Evolutionary conservation across 2,888 invertebrate genomes (phyloP).

Genomic region (Neuroscelio doddi): DNA sequence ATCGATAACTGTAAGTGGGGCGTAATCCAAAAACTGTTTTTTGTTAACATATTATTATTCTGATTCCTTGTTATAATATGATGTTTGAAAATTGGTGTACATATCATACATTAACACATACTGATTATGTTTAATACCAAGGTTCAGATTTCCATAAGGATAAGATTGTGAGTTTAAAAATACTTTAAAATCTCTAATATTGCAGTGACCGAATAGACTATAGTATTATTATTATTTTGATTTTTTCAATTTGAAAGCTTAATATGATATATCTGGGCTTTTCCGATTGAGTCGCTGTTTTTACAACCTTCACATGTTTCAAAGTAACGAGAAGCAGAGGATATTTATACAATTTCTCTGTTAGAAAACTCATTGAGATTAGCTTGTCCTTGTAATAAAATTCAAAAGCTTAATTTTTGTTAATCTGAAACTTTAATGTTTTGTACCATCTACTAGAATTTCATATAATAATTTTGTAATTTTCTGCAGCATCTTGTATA

Average conservation of each 20-base stretch:
- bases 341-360: conserved; percentile 65
- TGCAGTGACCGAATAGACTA: conserved; percentile 43
- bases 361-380: conserved; percentile 55
- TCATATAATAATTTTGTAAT: too few species aligned
- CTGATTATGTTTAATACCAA: conserved; percentile 18
- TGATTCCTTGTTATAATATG: too few species aligned
- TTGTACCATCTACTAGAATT: too few species aligned
- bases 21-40: too few species aligned
- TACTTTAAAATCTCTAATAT: too few species aligned
- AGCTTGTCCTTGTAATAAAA: conserved; percentile 19
- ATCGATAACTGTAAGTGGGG: too few species aligned
- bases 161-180: conserved; percentile 63
- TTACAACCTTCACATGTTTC: conserved; percentile 58
- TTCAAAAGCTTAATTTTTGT: too few species aligned
- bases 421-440: too few species aligned
- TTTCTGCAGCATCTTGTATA: too few species aligned
- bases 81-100: too few species aligned
- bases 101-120: too few species aligned
- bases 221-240: conserved; percentile 45
- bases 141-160: conserved; percentile 54
- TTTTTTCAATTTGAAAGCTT: conserved; percentile 14
- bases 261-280: conserved; percentile 20
- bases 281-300: conserved; percentile 52
- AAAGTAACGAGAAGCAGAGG: conserved; percentile 58
- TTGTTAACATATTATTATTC: too few species aligned